Evolutionary conservation across 2,797 vertebrate species (phyloP), one percentile per base, ranked within the genome.

Genomic region (Pangasius mekongensis): DNA sequence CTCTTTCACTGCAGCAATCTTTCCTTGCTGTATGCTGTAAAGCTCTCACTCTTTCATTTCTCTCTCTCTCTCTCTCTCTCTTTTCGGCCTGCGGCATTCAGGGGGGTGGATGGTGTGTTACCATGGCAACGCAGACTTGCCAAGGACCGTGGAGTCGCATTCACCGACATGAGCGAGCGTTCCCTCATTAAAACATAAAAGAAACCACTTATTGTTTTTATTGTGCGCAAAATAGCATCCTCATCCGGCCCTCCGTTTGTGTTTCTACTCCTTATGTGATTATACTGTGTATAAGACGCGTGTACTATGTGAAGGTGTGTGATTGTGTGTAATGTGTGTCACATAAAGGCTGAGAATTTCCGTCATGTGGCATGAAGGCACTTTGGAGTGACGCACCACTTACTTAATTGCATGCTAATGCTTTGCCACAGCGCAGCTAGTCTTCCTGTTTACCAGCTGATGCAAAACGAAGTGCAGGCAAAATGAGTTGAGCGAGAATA

Each of bases 91-190:
- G 95, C 95, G 92, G 95, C 94, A 95, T 94, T 93, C 78, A 30
- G 80, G 87, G 83, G 73, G 69, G 85, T 66, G 67, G 93, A 80
- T 86, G 92, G 94, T 95, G 91, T 74, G 93, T 96, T 95, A 83
- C 95, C 93, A 96, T 95, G 94, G 95, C 87, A 96, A 97, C 95
- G 86, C 81, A 89, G 93, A 95, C 93, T 94, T 95, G 94, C 94
- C 93, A 93, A 95, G 93, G 95, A 96, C 94, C 92, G 87, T 94
- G 90, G 87, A 92, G 91, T 88, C 90, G 86, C 90, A 87, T 81
- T 87, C 84, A 66, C 77, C 73, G 36, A 86, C 89, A 69, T 82
- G 87, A 89, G 47, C 83, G 27, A 60, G 33, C 60, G 71, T 82
- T 86, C 71, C 86, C 86, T 87, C 78, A 60, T 84, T 64, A 58